Percentiles rank a stretch among this genome's conserved stretches.
These are phyloP conservation scores for Sitta europaea DNA, from an alignment of 2,113 vertebrate genomes.

Conservation along the genomic window DNA sequence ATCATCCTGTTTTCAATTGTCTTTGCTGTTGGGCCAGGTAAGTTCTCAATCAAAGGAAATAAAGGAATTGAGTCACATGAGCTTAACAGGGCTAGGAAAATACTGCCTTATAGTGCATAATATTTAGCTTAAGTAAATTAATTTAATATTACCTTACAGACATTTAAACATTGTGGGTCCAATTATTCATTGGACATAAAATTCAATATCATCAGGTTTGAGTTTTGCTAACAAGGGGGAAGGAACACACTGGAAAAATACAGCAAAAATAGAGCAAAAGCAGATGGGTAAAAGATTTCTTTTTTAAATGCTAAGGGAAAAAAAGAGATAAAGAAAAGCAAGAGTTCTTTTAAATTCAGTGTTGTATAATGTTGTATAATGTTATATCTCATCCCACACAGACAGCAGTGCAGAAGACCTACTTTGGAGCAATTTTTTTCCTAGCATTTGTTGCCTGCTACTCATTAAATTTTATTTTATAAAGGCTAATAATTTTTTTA, in stretches of 20 bases:
- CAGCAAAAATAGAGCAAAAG: not conserved
- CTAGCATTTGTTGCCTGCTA: not conserved
- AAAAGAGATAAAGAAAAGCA: not conserved
- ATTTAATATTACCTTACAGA: not conserved
- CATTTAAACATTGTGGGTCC: not conserved
- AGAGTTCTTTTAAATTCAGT: not conserved
- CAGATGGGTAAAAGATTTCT: not conserved
- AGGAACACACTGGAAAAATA: slow-evolving; percentile 5
- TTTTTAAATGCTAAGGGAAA: accelerated
- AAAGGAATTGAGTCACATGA: not conserved
- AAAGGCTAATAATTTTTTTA: not conserved
- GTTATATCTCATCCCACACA: not conserved
- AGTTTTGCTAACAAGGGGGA: not conserved
- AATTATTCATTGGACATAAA: not conserved
- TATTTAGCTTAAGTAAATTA: not conserved
- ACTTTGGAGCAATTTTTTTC: not conserved
- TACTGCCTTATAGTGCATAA: not conserved
- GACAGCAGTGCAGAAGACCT: not conserved
- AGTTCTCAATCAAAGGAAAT: not conserved
- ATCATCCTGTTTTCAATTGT: slow-evolving; percentile 76
- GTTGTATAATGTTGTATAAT: not conserved
- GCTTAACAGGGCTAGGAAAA: not conserved
- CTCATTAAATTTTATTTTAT: not conserved
- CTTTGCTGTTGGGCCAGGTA: slow-evolving; percentile 79
- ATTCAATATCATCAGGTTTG: not conserved